Evolutionary conservation across 1,140 invertebrate species (phyloP), one percentile per base, ranked within the genome.

Genomic region (Episyrphus balteatus): DNA sequence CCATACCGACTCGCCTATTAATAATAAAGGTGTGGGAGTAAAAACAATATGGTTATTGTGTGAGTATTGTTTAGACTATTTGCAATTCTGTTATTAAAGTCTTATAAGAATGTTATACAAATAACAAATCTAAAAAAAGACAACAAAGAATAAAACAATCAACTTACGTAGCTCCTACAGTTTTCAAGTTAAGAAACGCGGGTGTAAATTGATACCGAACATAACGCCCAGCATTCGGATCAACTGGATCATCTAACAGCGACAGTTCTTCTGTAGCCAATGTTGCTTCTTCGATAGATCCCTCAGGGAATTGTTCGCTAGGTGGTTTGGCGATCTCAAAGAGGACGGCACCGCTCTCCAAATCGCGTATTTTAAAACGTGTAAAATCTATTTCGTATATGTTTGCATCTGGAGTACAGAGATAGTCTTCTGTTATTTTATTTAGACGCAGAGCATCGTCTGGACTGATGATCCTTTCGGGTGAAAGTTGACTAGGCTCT

Each of bases 331-430:
- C 88, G 48, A 99, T 96, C 76, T 99, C 95, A 75, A 99, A 99
- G 18, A 99, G 73, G 36, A 95, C 81, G 8, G 83, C 85, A 17
- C 88, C 90, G 50, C 85, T 88, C 59, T 98, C 93, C 62, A 98
- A 75, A 70, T 99, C 94, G 47, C 95, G 75, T 51, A 99, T 92
- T 75, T 96, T 95, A 70, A 98, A 99, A 53, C 90, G 78, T 26
- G 92, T 95, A 71, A 99, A 99, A 70, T 98, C 94, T 62, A 99
- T 98, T 56, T 96, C 90, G 73, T 92, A 98, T 45, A 95, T 77
- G 72, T 98, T 99, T 18, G 90, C 93, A 59, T 96, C 91, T 15
- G 91, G 87, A 49, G 84, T 82, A 66, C 93, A 98, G 32, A 98
- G 74, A 69, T 98, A 99, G 30, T 74, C 75, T 38, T 81, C 80